These are phyloP conservation scores for Drosophila greeni DNA, from an alignment of 2,888 invertebrate genomes.

Conservation along the genomic window DNA sequence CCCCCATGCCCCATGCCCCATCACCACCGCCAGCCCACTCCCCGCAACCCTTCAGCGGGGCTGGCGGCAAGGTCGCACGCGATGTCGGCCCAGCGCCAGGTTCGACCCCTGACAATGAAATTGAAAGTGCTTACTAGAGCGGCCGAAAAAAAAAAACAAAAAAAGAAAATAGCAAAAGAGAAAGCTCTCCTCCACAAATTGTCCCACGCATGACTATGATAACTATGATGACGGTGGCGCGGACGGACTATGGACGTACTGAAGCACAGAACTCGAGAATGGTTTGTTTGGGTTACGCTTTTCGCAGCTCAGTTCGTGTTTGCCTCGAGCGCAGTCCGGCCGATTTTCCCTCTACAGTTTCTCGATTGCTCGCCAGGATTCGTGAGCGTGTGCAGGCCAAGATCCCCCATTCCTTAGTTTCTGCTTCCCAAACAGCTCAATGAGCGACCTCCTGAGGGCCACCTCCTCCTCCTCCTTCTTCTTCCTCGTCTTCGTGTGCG, in stretches of 20 bases:
- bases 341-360: slow-evolving; percentile 7
- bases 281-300: slow-evolving; percentile 10
- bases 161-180: background rate
- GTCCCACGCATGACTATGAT: slow-evolving; percentile 31
- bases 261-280: slow-evolving; percentile 1
- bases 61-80: slow-evolving; percentile 43
- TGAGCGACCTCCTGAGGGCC: background rate
- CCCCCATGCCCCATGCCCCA: background rate
- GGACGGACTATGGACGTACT: background rate
- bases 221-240: slow-evolving; percentile 7
- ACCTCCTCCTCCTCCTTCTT: background rate
- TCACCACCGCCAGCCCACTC: background rate
- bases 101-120: slow-evolving; percentile 28
- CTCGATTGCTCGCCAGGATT: slow-evolving; percentile 8
- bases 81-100: slow-evolving; percentile 3
- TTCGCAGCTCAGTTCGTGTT: slow-evolving; percentile 35
- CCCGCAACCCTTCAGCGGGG: slow-evolving; percentile 6
- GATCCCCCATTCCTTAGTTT: background rate
- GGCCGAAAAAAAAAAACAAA: background rate
- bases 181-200: slow-evolving; percentile 2
- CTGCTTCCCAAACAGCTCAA: background rate
- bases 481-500: background rate
- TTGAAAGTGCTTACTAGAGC: slow-evolving; percentile 35
- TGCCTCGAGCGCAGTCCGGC: slow-evolving; percentile 39
- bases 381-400: background rate